phyloP scores from a whole-genome alignment of 2,888 invertebrate genomes.

The Anagyrus pseudococci region DNA sequence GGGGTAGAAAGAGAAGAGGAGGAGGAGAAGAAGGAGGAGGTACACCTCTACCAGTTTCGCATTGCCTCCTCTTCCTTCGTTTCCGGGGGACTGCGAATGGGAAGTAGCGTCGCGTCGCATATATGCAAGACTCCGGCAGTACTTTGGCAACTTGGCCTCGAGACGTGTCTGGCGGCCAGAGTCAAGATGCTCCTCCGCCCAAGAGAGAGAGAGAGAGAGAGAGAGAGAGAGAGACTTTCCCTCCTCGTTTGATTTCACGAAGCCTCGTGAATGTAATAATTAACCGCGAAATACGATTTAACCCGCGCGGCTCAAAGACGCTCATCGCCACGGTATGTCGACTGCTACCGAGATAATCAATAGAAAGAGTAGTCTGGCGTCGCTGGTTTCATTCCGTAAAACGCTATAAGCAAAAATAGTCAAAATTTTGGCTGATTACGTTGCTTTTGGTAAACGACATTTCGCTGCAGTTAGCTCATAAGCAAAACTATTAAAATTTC shows the following conservation, averaged over 20 bases:
- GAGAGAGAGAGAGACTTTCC: too few relatives aligned
- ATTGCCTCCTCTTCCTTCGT: too few relatives aligned
- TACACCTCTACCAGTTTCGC: too few relatives aligned
- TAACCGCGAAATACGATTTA: slow-evolving; percentile 43
- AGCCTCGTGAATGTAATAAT: slow-evolving; percentile 48
- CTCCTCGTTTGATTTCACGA: slow-evolving; percentile 38
- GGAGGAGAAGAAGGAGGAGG: too few relatives aligned
- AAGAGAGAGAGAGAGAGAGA: too few relatives aligned
- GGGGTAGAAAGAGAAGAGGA: too few relatives aligned
- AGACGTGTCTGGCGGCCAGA: too few relatives aligned
- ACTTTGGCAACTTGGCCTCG: background rate
- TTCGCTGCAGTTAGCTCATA: too few relatives aligned
- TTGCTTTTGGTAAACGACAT: too few relatives aligned
- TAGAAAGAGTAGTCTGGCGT: slow-evolving; percentile 1
- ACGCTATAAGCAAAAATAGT: too few relatives aligned
- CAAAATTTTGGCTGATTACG: too few relatives aligned
- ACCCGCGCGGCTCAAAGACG: background rate
- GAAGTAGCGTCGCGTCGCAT: slow-evolving; percentile 37
- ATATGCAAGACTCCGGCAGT: slow-evolving; percentile 1
- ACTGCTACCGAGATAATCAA: slow-evolving; percentile 30
- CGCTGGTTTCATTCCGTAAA: slow-evolving; percentile 1
- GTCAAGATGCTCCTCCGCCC: background rate
- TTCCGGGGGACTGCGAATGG: slow-evolving; percentile 41
- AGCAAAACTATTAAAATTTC: too few relatives aligned
- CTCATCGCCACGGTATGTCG: background rate